A percentile compares a stretch with the other conserved stretches of the same genome.
Conservation (phyloP, 1,140 invertebrate genomes). For the Diorhabda carinulata region DNA sequence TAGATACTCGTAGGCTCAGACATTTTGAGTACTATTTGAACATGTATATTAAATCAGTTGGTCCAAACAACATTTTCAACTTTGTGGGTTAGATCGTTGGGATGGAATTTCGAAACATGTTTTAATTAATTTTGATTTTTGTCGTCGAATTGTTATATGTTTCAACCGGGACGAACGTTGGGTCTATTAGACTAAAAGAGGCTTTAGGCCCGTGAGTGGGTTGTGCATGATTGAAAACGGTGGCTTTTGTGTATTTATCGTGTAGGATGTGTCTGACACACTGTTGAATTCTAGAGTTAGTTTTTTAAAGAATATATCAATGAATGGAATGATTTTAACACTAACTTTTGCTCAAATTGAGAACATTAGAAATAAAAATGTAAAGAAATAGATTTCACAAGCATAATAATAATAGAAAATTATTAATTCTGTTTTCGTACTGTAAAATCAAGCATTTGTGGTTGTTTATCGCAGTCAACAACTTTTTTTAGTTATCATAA, state of each 20-base stretch:
- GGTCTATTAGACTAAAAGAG: constrained; percentile 14
- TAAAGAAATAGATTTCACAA: too few relatives aligned
- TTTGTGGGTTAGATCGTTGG: constrained; percentile 28
- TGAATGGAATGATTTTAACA: too few relatives aligned
- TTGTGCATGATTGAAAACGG: constrained; percentile 40
- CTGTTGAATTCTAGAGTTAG: not conserved
- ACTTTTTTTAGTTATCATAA: too few relatives aligned
- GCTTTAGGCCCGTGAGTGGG: constrained; percentile 22
- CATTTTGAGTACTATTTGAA: too few relatives aligned
- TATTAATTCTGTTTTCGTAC: too few relatives aligned
- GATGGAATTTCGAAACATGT: constrained; percentile 41
- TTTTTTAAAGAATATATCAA: too few relatives aligned
- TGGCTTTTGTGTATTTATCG: constrained; percentile 42
- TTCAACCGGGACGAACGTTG: not conserved
- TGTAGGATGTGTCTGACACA: constrained; percentile 25
- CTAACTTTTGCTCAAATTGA: too few relatives aligned
- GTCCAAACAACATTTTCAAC: not conserved
- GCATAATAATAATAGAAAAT: too few relatives aligned
- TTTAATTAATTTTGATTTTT: constrained; percentile 47
- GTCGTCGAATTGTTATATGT: constrained; percentile 12
- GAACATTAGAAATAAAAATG: too few relatives aligned
- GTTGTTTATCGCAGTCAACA: too few relatives aligned
- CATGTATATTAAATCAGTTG: not conserved
- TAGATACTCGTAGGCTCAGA: too few relatives aligned
- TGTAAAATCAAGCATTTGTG: too few relatives aligned